Conservation (phyloP, 2,888 invertebrate species). For the Caenorhabditis sulstoni region DNA sequence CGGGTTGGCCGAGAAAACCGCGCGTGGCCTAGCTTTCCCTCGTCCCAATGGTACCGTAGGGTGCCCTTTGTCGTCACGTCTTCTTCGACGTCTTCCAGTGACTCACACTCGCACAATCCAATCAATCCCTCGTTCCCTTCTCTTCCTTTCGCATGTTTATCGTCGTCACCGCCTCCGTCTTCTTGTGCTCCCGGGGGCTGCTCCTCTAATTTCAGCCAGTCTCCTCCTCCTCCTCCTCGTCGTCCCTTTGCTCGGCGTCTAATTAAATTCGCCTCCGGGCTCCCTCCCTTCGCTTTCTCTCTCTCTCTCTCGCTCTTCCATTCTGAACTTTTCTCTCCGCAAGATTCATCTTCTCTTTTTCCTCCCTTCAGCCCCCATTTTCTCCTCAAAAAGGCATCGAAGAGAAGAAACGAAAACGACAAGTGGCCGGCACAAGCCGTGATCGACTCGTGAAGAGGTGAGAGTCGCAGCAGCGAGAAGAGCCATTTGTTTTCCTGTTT, state of each 20-base stretch:
- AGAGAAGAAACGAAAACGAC: conserved; percentile 21
- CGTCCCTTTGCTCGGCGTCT: no score
- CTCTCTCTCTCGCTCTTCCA: conserved; percentile 11
- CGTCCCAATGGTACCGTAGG: no score
- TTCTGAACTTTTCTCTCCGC: conserved; percentile 31
- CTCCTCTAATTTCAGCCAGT: conserved; percentile 56
- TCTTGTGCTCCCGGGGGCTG: conserved; percentile 4
- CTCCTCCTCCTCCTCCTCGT: conserved; percentile 37
- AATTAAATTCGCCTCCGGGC: conserved; percentile 54
- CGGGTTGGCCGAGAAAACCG: no score
- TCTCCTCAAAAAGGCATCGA: conserved; percentile 1
- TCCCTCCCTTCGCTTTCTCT: conserved; percentile 10
- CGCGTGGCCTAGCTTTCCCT: no score
- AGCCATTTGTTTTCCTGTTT: no score
- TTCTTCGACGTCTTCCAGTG: conserved; percentile 18
- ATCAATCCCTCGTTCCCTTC: conserved; percentile 20
- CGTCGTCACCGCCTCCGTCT: conserved; percentile 20
- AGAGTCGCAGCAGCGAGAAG: no score
- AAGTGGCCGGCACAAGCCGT: conserved; percentile 35
- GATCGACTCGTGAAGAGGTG: conserved; percentile 44
- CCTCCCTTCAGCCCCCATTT: conserved; percentile 22
- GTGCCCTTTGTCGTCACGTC: not conserved
- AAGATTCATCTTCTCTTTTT: conserved; percentile 5
- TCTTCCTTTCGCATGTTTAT: conserved; percentile 35
- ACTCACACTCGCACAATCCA: conserved; percentile 30